phyloP scores from a whole-genome alignment of 2,113 vertebrate species.

The Hoplias malabaricus region DNA sequence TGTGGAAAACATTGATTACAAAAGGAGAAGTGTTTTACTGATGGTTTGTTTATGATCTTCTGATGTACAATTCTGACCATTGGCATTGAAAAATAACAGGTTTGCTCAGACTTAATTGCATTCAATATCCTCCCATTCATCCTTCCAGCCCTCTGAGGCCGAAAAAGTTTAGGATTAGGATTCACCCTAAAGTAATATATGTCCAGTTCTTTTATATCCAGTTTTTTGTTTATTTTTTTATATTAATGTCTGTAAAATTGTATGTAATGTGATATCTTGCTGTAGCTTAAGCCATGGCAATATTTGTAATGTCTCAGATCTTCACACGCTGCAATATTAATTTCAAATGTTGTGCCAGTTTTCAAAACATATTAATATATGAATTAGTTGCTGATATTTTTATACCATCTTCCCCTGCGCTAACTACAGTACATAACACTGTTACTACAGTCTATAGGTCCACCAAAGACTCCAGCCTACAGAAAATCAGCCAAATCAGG shows the following conservation, averaged over 20 bases:
- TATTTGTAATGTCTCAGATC: too few species aligned
- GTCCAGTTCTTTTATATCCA: background rate
- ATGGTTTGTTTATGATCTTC: background rate
- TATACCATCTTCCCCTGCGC: background rate
- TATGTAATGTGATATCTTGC: background rate
- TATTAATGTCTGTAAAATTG: too few species aligned
- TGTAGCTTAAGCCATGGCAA: background rate
- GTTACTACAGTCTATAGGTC: background rate
- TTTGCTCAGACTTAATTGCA: background rate
- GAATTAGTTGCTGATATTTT: background rate
- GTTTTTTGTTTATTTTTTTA: background rate
- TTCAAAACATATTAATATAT: background rate
- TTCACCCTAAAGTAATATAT: background rate
- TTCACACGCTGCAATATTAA: too few species aligned
- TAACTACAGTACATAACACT: background rate
- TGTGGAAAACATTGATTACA: background rate
- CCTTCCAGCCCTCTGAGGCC: background rate
- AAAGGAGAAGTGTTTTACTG: background rate
- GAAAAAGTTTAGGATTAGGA: background rate
- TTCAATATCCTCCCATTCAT: background rate
- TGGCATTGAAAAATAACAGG: background rate
- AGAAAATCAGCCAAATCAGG: background rate
- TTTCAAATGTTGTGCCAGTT: background rate
- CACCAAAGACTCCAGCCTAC: background rate
- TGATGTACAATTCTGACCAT: background rate